Evolutionary conservation across 2,113 vertebrate genomes (phyloP).

Genomic region (Neopipo cinnamomea): DNA sequence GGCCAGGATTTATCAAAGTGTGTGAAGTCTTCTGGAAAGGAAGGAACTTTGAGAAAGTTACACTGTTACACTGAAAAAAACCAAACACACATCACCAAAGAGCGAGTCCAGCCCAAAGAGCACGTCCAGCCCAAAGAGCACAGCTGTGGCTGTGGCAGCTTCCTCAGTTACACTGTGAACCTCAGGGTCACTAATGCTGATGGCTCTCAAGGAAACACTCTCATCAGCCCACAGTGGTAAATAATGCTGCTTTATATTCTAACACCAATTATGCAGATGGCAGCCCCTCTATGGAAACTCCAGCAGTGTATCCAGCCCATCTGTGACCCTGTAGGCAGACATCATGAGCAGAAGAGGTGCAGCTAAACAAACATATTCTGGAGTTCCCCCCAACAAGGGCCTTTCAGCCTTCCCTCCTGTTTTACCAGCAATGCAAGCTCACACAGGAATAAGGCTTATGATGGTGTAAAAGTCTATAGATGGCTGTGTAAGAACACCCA

Average conservation of each 20-base stretch:
- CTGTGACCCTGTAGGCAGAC: not conserved
- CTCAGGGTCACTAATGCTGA: not conserved
- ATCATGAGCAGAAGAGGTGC: not conserved
- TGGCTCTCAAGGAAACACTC: not conserved
- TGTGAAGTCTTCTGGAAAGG: not conserved
- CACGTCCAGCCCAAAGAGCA: not conserved
- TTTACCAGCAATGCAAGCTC: not conserved
- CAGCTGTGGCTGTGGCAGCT: not conserved
- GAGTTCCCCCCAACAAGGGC: not conserved
- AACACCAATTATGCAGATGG: not conserved
- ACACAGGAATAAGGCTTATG: not conserved
- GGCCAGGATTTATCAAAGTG: not conserved
- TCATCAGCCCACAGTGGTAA: not conserved
- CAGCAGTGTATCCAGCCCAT: not conserved
- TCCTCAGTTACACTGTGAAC: not conserved
- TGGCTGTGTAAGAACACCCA: constrained; percentile 30
- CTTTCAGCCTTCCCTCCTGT: not conserved
- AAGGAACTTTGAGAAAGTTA: not conserved
- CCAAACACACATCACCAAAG: accelerated
- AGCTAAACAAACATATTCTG: not conserved
- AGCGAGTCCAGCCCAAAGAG: not conserved
- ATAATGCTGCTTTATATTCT: not conserved
- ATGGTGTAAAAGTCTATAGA: not conserved
- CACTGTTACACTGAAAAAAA: not conserved
- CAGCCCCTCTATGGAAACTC: not conserved